A percentile compares a stretch with the other conserved stretches of the same genome.
These are phyloP conservation scores for Coregonus suidteri DNA, from an alignment of 2,797 vertebrate species.

Conservation along the genomic window DNA sequence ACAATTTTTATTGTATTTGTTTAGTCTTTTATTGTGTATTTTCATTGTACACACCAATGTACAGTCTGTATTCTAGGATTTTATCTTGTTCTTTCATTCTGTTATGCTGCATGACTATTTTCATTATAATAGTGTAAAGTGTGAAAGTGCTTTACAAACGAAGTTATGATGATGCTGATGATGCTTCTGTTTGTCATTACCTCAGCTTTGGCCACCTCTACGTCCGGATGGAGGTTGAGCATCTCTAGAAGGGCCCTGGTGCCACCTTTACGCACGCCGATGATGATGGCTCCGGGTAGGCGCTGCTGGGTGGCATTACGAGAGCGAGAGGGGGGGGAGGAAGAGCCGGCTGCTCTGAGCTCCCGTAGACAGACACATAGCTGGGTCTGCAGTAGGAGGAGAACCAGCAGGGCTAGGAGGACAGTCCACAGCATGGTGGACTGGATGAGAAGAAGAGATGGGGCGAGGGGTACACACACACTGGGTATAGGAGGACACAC, in stretches of 20 bases:
- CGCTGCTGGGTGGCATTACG: constrained; percentile 68
- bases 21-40: no score
- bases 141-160: background rate
- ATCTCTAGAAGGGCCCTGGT: constrained; percentile 82
- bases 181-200: constrained; percentile 37
- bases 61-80: no score
- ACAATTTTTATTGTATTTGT: no score
- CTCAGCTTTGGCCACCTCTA: constrained; percentile 80
- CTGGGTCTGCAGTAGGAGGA: constrained; percentile 79
- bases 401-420: constrained; percentile 72
- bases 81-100: no score
- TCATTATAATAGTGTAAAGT: background rate
- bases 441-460: no score
- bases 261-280: constrained; percentile 82
- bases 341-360: constrained; percentile 50
- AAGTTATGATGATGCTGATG: background rate
- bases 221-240: constrained; percentile 81
- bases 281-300: constrained; percentile 79
- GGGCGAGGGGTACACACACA: background rate
- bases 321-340: constrained; percentile 27
- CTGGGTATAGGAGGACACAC: no score
- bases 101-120: no score
- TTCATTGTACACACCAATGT: no score
- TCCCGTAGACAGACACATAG: constrained; percentile 74
- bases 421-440: constrained; percentile 77